These are phyloP conservation scores for Drosophila mauritiana DNA, from an alignment of 1,140 invertebrate genomes.

Conservation along the genomic window DNA sequence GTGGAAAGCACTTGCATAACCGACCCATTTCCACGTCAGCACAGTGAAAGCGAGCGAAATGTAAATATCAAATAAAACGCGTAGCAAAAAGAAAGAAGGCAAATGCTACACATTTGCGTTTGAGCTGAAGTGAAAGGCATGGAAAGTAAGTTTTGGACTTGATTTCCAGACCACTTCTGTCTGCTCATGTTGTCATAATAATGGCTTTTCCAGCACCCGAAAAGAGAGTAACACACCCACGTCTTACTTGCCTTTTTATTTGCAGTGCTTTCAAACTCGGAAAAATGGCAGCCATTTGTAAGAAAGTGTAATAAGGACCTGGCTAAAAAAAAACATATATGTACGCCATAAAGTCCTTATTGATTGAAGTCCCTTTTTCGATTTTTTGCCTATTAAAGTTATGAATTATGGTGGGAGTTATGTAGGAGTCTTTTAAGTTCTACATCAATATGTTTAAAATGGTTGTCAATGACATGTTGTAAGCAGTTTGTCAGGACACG, in stretches of 20 bases:
- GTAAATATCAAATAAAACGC: conserved; percentile 52
- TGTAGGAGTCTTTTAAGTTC: neutral
- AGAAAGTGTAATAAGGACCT: conserved; percentile 22
- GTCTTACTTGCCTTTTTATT: conserved; percentile 15
- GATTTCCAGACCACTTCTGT: conserved; percentile 29
- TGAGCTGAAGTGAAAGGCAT: neutral
- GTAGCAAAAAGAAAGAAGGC: conserved; percentile 1
- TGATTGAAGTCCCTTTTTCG: conserved; percentile 17
- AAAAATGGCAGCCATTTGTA: conserved; percentile 43
- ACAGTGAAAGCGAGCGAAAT: conserved; percentile 32
- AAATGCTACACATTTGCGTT: conserved; percentile 35
- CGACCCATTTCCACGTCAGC: conserved; percentile 26
- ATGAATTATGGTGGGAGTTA: conserved; percentile 2
- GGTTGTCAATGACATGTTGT: no score
- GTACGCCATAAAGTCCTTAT: conserved; percentile 12
- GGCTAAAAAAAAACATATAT: conserved; percentile 11
- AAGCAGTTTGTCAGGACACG: no score
- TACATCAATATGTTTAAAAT: neutral
- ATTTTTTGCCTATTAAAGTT: conserved; percentile 1
- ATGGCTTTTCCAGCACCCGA: conserved; percentile 13
- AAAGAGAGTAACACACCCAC: conserved; percentile 28
- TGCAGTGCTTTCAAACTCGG: conserved; percentile 28
- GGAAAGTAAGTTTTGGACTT: conserved; percentile 33
- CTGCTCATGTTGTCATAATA: conserved; percentile 36
- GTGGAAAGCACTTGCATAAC: conserved; percentile 16